These are phyloP conservation scores for Ommatoiulus sabulosus DNA, from an alignment of 2,888 invertebrate genomes.

Conservation along the genomic window DNA sequence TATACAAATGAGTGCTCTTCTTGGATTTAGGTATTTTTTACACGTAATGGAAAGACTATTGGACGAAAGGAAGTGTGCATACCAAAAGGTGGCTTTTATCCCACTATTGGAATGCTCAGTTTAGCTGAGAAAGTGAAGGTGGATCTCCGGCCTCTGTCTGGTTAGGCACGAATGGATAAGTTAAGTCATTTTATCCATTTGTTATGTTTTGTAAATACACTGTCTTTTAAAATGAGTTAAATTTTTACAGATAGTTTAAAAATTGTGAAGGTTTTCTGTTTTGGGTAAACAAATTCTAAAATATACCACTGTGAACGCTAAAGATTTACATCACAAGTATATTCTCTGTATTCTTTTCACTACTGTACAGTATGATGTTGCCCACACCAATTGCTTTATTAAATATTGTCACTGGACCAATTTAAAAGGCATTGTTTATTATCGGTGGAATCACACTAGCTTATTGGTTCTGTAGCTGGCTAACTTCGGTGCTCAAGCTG, in stretches of 20 bases:
- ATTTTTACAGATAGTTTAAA: conserved; percentile 34
- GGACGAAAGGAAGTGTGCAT: conserved; percentile 70
- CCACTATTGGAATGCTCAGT: conserved; percentile 72
- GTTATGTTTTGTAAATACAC: conserved; percentile 49
- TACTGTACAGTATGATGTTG: background rate
- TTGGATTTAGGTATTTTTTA: conserved; percentile 70
- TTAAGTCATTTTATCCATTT: conserved; percentile 42
- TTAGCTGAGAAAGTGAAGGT: conserved; percentile 71
- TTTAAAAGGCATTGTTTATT: background rate
- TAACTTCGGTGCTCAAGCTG: too few species aligned
- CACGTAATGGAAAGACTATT: conserved; percentile 70
- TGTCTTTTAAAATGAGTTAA: conserved; percentile 42
- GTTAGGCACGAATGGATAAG: conserved; percentile 66
- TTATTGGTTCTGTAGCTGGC: too few species aligned
- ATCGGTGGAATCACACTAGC: background rate
- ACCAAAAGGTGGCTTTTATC: conserved; percentile 71
- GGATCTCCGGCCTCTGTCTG: conserved; percentile 71
- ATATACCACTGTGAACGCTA: conserved; percentile 5
- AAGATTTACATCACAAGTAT: background rate
- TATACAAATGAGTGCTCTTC: background rate
- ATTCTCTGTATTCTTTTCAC: background rate
- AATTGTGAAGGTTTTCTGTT: background rate
- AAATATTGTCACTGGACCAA: conserved; percentile 26
- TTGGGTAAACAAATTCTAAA: background rate
- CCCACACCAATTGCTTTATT: conserved; percentile 39